Evolutionary conservation across 2,797 vertebrate species (phyloP).

Genomic region (Antrozous pallidus): DNA sequence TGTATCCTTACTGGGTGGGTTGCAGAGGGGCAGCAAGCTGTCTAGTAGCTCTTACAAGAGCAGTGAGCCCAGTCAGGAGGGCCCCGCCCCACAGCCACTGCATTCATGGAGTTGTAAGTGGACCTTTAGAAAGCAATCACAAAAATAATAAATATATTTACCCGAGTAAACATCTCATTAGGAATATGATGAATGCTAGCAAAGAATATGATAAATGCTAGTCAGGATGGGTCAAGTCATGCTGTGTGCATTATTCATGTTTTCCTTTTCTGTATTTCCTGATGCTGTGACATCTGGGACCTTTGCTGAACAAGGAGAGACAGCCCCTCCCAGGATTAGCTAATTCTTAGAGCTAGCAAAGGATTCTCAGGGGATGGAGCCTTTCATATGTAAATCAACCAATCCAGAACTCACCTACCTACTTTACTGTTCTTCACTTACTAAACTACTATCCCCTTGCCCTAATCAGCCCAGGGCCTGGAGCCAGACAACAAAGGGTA

Average conservation of each 20-base stretch:
- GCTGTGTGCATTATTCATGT: not conserved
- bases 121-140: not conserved
- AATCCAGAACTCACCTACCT: not conserved
- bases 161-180: not conserved
- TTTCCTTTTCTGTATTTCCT: not conserved
- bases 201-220: not conserved
- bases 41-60: not conserved
- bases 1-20: accelerated
- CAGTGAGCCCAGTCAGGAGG: not conserved
- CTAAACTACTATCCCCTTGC: not conserved
- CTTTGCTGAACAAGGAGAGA: not conserved
- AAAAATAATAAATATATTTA: not conserved
- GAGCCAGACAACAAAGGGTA: not conserved
- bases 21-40: not conserved
- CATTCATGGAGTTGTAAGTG: not conserved
- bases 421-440: not conserved
- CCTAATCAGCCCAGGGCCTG: too few species aligned
- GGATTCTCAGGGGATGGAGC: not conserved
- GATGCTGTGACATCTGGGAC: not conserved
- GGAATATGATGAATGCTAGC: not conserved
- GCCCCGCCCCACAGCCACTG: not conserved
- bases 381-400: not conserved
- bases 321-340: not conserved
- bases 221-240: not conserved
- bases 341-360: not conserved